phyloP scores from a whole-genome alignment of 2,888 invertebrate genomes.

The Oscheius myriophilus region DNA sequence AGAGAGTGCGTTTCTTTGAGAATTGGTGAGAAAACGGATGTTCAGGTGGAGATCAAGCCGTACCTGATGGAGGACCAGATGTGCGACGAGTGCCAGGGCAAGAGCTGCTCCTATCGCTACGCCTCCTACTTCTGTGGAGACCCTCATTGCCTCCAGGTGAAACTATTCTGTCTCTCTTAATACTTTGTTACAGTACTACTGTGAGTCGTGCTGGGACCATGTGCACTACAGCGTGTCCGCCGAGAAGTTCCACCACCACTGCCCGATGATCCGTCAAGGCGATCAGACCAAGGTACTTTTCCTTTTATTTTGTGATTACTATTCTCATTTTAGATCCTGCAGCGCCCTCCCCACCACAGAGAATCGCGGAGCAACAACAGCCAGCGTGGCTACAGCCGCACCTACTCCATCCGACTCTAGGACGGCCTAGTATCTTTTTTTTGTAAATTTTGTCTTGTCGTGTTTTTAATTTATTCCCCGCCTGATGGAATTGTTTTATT shows the following conservation, averaged over 20 bases:
- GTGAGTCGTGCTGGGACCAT: constrained; percentile 26
- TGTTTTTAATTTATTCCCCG: too few relatives aligned
- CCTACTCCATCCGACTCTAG: too few relatives aligned
- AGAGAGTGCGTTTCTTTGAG: constrained; percentile 46
- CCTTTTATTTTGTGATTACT: background rate
- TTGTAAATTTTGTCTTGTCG: too few relatives aligned
- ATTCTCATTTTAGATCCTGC: constrained; percentile 1
- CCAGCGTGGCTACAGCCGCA: too few relatives aligned
- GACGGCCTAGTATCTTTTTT: too few relatives aligned
- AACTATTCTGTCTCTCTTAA: too few relatives aligned
- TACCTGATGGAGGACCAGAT: constrained; percentile 99
- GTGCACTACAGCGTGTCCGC: constrained; percentile 14
- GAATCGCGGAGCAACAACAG: background rate
- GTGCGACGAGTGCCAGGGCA: constrained; percentile 84
- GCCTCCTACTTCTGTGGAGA: constrained; percentile 30
- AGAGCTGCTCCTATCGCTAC: constrained; percentile 6
- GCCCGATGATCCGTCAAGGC: constrained; percentile 26
- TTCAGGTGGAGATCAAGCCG: constrained; percentile 90
- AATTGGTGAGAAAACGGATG: too few relatives aligned
- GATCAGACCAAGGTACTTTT: constrained; percentile 31
- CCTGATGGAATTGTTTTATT: too few relatives aligned
- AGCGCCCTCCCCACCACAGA: constrained; percentile 10
- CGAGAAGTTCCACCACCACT: constrained; percentile 12
- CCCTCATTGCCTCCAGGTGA: constrained; percentile 13
- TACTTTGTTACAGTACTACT: constrained; percentile 12